These are phyloP conservation scores for Empidonax alnorum DNA, from an alignment of 2,113 vertebrate species.

Conservation along the genomic window DNA sequence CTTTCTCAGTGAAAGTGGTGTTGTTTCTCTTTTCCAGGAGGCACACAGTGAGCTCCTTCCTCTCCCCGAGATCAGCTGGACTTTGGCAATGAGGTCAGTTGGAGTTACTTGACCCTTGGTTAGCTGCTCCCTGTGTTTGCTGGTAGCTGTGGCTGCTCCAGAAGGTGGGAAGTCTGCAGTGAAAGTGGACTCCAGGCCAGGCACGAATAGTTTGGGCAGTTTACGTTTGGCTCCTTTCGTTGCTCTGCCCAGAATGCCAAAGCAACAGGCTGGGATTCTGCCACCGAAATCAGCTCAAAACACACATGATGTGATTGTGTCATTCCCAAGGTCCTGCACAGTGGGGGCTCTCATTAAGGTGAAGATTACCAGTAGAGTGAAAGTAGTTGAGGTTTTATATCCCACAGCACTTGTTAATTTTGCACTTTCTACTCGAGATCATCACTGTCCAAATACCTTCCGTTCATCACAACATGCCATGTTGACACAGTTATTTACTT, in stretches of 20 bases:
- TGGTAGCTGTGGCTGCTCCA: not conserved
- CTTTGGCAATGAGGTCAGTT: not conserved
- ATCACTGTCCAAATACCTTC: not conserved
- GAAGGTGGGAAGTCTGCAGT: not conserved
- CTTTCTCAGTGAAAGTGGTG: not conserved
- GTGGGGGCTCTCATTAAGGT: not conserved
- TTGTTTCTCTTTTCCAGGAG: not conserved
- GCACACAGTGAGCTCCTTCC: not conserved
- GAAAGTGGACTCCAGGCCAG: not conserved
- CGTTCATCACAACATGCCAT: not conserved
- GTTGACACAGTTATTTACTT: not conserved
- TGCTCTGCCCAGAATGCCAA: not conserved
- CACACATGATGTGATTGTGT: not conserved
- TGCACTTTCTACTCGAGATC: not conserved
- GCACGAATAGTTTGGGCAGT: not conserved
- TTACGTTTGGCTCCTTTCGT: not conserved
- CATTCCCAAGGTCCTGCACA: not conserved
- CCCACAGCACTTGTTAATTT: not conserved
- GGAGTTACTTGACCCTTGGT: not conserved
- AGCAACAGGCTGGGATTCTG: not conserved
- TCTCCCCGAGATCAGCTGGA: not conserved
- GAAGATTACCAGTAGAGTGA: not conserved
- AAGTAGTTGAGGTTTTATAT: not conserved
- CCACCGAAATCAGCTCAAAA: not conserved
- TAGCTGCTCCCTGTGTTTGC: not conserved